These are phyloP conservation scores for Torymus texanus DNA, from an alignment of 2,888 invertebrate species.

Conservation along the genomic window DNA sequence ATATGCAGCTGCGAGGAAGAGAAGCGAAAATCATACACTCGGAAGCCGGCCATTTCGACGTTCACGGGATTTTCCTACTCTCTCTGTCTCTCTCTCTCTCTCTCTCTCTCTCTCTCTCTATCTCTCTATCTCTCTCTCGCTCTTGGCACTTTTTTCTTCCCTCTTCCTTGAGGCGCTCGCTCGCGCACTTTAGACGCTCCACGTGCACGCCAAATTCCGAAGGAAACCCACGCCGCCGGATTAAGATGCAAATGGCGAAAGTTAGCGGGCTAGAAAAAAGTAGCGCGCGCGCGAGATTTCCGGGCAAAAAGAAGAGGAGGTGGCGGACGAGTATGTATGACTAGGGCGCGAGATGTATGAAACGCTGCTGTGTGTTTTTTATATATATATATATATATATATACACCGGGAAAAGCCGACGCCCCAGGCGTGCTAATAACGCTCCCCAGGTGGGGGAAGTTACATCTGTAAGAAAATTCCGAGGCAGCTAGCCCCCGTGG, in stretches of 20 bases:
- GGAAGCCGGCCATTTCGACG: slow-evolving; percentile 18
- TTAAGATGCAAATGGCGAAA: slow-evolving; percentile 54
- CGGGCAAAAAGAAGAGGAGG: not conserved
- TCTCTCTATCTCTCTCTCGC: not conserved
- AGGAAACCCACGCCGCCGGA: not conserved
- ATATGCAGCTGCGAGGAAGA: slow-evolving; percentile 42
- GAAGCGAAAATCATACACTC: slow-evolving; percentile 45
- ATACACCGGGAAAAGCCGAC: not conserved
- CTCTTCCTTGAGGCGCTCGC: not conserved
- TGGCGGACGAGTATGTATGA: no score
- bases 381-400: not conserved
- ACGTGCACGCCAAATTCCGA: slow-evolving; percentile 34
- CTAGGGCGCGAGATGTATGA: no score
- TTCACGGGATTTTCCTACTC: slow-evolving; percentile 25
- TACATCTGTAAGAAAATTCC: slow-evolving; percentile 3
- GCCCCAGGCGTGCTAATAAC: slow-evolving; percentile 3
- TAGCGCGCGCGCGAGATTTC: not conserved
- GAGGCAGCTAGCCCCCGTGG: not conserved
- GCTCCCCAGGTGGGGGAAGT: not conserved
- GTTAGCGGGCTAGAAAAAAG: slow-evolving; percentile 33
- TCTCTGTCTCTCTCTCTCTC: not conserved
- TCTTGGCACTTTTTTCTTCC: slow-evolving; percentile 11
- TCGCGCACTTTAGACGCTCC: not conserved
- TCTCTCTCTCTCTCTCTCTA: no score
- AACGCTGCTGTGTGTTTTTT: slow-evolving; percentile 17